Evolutionary conservation across 2,888 invertebrate species (phyloP).

Genomic region (Pegoplata infirma): DNA sequence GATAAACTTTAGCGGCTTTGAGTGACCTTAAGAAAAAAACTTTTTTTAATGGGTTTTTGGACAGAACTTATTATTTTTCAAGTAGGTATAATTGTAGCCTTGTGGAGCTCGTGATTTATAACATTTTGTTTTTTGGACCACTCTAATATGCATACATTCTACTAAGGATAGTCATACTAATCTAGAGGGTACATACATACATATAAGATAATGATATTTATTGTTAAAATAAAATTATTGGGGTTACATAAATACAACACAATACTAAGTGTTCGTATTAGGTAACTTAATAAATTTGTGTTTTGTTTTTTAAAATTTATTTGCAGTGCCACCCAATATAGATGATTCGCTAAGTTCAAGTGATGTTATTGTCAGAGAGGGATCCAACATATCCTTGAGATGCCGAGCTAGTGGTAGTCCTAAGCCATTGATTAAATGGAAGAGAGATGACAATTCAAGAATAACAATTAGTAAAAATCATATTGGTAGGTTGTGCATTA

Average conservation of each 20-base stretch:
- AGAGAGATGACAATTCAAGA: slow-evolving; percentile 91
- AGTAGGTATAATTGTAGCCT: no score
- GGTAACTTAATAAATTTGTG: not conserved
- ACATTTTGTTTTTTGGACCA: no score
- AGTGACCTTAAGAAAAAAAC: no score
- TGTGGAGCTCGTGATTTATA: no score
- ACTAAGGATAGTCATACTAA: no score
- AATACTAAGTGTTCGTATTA: no score
- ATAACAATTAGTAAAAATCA: slow-evolving; percentile 92
- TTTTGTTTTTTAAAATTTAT: slow-evolving; percentile 7
- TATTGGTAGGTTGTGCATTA: slow-evolving; percentile 86
- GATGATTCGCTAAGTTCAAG: slow-evolving; percentile 94
- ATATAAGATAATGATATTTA: slow-evolving; percentile 28
- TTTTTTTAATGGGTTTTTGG: no score
- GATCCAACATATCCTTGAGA: slow-evolving; percentile 90
- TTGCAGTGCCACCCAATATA: slow-evolving; percentile 93
- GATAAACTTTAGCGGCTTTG: no score
- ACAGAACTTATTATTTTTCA: no score
- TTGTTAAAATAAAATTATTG: slow-evolving; percentile 35
- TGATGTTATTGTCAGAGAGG: slow-evolving; percentile 92
- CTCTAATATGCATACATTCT: no score
- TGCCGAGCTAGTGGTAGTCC: slow-evolving; percentile 94
- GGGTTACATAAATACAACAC: not conserved
- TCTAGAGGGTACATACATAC: not conserved
- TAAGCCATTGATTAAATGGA: slow-evolving; percentile 93